Percentiles rank a stretch among this genome's conserved stretches.
These are phyloP conservation scores for Herpetotheres cachinnans DNA, from an alignment of 2,113 vertebrate species.

Conservation along the genomic window DNA sequence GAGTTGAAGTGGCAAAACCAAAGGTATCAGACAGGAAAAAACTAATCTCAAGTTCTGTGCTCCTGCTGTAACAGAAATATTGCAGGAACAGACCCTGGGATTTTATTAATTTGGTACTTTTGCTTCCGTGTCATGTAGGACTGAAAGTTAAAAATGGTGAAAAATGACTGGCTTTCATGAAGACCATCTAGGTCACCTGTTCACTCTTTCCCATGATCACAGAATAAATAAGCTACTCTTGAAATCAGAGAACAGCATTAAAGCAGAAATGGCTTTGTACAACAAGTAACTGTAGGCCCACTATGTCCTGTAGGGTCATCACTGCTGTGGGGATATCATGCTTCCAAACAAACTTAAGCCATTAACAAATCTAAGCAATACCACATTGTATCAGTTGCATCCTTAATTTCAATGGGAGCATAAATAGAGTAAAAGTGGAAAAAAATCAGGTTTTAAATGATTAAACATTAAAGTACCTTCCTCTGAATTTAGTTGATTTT, in stretches of 20 bases:
- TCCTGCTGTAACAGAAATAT: not conserved
- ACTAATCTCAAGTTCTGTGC: not conserved
- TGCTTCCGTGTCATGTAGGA: not conserved
- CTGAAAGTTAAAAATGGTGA: not conserved
- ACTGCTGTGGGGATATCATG: not conserved
- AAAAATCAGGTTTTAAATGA: not conserved
- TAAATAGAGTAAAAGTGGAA: not conserved
- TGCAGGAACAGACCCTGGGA: not conserved
- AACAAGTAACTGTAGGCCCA: not conserved
- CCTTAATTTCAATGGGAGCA: not conserved
- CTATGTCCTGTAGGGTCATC: not conserved
- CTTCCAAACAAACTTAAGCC: not conserved
- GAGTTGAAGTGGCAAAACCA: not conserved
- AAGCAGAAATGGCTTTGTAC: not conserved
- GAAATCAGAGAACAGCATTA: not conserved
- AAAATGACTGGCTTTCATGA: not conserved
- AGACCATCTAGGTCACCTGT: not conserved
- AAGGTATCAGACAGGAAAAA: not conserved
- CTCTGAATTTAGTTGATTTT: not conserved
- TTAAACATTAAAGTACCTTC: not conserved
- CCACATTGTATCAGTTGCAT: not conserved
- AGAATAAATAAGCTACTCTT: not conserved
- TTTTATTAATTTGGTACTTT: not conserved
- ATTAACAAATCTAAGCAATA: not conserved
- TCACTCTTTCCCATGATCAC: not conserved